Conservation (phyloP, 37 sponge, comb jelly and placozoan species). For the Oopsacas minuta region DNA sequence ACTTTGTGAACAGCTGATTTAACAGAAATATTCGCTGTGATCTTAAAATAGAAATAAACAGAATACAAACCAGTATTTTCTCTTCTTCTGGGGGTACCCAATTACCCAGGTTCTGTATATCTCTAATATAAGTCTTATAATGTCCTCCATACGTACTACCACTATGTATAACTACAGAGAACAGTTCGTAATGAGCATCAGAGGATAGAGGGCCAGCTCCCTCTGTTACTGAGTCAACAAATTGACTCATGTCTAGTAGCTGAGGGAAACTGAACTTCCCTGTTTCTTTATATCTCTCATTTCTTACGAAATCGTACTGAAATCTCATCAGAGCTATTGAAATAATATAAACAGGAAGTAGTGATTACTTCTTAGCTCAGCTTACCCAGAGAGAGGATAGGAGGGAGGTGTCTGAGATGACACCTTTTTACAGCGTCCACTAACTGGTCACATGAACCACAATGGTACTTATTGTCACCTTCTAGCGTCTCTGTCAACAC, state of each 20-base stretch:
- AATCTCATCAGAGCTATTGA: constrained; percentile 69
- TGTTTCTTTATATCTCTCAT: constrained; percentile 69
- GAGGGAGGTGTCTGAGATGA: constrained; percentile 49
- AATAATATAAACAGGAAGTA: neutral
- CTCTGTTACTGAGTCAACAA: constrained; percentile 1
- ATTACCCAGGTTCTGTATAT: constrained; percentile 49
- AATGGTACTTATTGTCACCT: constrained; percentile 66
- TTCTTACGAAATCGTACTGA: constrained; percentile 63
- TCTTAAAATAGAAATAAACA: neutral
- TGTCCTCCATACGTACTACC: constrained; percentile 86
- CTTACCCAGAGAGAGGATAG: constrained; percentile 32
- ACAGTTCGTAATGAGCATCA: constrained; percentile 48
- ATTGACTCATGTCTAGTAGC: constrained; percentile 67
- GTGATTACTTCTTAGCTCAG: neutral
- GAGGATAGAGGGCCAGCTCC: neutral
- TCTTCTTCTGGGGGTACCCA: constrained; percentile 62
- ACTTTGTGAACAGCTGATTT: too few relatives aligned
- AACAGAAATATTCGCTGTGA: too few relatives aligned
- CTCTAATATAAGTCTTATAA: constrained; percentile 69
- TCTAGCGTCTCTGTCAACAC: constrained; percentile 48
- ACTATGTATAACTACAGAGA: constrained; percentile 81
- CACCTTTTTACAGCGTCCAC: constrained; percentile 67
- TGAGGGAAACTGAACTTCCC: constrained; percentile 58
- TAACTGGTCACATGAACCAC: constrained; percentile 42
- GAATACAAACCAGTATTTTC: neutral